Conservation (phyloP, 2,797 vertebrate genomes). For the Arrhamphus sclerolepis region DNA sequence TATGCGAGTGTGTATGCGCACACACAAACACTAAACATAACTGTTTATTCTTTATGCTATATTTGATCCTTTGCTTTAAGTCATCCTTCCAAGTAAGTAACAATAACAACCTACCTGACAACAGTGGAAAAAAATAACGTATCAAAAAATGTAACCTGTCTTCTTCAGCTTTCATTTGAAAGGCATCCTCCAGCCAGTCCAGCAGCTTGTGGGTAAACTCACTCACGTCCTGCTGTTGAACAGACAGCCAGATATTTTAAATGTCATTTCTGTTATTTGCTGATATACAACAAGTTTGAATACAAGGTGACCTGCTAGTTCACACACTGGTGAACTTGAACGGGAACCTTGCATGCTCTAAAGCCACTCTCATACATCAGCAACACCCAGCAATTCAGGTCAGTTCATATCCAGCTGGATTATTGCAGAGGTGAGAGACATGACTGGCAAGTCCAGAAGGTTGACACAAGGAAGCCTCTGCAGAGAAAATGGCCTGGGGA, state of each 20-base stretch:
- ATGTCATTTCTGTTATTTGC: constrained; percentile 24
- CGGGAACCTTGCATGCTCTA: constrained; percentile 24
- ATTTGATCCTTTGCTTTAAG: too few relatives aligned
- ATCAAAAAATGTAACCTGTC: constrained; percentile 85
- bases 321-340: constrained; percentile 38
- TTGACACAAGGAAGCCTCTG: constrained; percentile 41
- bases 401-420: constrained; percentile 45
- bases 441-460: constrained; percentile 48
- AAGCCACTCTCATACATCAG: too few relatives aligned
- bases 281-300: constrained; percentile 8
- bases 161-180: constrained; percentile 98
- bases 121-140: too few relatives aligned
- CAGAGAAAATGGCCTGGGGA: constrained; percentile 22
- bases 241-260: too few relatives aligned
- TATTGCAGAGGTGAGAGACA: constrained; percentile 41
- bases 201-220: constrained; percentile 98
- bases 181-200: constrained; percentile 99
- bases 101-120: too few relatives aligned
- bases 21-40: too few relatives aligned
- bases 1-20: too few relatives aligned
- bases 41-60: too few relatives aligned
- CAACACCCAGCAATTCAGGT: constrained; percentile 55
- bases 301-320: constrained; percentile 13
- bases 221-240: constrained; percentile 95
- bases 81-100: too few relatives aligned